Evolutionary conservation across 2,797 vertebrate species (phyloP).

Genomic region (Valencia hispanica): DNA sequence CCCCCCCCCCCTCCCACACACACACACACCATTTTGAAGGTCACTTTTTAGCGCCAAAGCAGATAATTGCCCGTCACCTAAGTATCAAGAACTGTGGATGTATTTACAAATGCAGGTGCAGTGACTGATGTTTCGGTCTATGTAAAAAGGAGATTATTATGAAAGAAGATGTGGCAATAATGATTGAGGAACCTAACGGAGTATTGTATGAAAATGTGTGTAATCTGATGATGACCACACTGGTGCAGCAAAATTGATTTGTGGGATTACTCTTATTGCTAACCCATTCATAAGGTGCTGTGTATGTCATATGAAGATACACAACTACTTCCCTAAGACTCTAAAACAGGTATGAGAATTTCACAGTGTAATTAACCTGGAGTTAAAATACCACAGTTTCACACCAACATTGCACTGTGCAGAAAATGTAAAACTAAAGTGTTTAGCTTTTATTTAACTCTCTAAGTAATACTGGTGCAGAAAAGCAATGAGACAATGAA

Average conservation of each 20-base stretch:
- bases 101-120: conserved; percentile 27
- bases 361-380: not conserved
- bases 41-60: conserved; percentile 65
- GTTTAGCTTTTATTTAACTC: not conserved
- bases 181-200: not conserved
- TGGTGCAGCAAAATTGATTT: conserved; percentile 56
- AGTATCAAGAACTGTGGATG: conserved; percentile 23
- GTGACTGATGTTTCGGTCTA: conserved; percentile 22
- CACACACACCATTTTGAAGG: conserved; percentile 65
- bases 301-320: not conserved
- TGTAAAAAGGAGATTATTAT: conserved; percentile 4
- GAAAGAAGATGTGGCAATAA: not conserved
- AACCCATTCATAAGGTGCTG: conserved; percentile 18
- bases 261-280: conserved; percentile 22
- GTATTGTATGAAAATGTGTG: not conserved
- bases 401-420: not conserved
- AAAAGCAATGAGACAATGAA: not conserved
- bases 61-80: conserved; percentile 63
- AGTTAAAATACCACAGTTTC: not conserved
- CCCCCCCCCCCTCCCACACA: conserved; percentile 48
- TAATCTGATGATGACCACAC: conserved; percentile 11
- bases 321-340: not conserved
- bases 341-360: not conserved
- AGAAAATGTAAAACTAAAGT: not conserved
- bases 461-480: not conserved